These are phyloP conservation scores for Channa argus DNA, from an alignment of 2,113 vertebrate species.

Conservation along the genomic window DNA sequence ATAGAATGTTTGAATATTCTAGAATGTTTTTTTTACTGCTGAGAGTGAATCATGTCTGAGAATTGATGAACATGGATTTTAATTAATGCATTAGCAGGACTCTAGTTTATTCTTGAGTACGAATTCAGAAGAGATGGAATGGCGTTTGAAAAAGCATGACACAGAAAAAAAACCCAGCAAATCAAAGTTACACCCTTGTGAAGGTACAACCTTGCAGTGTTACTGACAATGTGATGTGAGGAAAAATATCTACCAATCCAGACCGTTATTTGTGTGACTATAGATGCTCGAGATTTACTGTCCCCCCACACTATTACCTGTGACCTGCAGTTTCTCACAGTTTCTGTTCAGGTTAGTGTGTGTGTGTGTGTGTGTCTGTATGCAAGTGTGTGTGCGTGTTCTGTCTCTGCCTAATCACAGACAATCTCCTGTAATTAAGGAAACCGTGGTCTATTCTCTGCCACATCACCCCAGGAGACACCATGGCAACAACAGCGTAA, in stretches of 20 bases:
- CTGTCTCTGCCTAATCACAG: conserved; percentile 38
- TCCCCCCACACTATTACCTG: conserved; percentile 18
- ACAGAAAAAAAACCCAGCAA: not conserved
- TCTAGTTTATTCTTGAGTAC: too few relatives aligned
- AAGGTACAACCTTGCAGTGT: not conserved
- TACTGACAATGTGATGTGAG: not conserved
- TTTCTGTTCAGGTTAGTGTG: not conserved
- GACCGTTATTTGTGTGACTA: not conserved
- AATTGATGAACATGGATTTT: too few relatives aligned
- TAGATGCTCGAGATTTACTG: not conserved
- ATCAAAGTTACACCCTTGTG: not conserved
- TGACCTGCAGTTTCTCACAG: not conserved
- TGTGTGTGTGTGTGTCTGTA: conserved; percentile 3
- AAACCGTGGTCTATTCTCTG: conserved; percentile 70
- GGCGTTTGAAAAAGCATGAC: too few relatives aligned
- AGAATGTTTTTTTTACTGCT: too few relatives aligned
- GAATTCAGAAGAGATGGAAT: too few relatives aligned
- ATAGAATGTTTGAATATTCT: too few relatives aligned
- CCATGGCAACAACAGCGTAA: conserved; percentile 89
- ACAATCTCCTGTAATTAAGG: conserved; percentile 88
- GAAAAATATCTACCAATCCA: not conserved
- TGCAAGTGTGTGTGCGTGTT: not conserved
- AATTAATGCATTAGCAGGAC: too few relatives aligned
- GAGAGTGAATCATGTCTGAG: too few relatives aligned
- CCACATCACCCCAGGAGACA: conserved; percentile 89